These are phyloP conservation scores for Heliconius cydno DNA, from an alignment of 2,888 invertebrate genomes.

Conservation along the genomic window DNA sequence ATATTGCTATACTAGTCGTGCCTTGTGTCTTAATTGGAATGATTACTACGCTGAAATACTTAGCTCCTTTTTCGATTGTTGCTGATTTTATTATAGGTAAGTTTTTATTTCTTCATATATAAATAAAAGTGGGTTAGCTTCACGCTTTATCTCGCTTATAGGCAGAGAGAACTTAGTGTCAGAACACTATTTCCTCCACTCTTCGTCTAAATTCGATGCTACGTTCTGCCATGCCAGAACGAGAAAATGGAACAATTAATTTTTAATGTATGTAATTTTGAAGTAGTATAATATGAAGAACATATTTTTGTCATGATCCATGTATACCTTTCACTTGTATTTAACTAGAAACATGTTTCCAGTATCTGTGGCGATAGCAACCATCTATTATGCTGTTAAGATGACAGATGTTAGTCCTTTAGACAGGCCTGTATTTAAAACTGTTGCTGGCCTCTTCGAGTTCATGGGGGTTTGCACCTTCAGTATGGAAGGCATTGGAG, in stretches of 20 bases:
- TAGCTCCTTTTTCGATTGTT: slow-evolving; percentile 64
- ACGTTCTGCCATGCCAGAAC: background rate
- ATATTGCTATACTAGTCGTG: slow-evolving; percentile 53
- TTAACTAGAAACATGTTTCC: slow-evolving; percentile 35
- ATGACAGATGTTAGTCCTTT: slow-evolving; percentile 20
- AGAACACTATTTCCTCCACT: too few species aligned
- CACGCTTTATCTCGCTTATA: too few species aligned
- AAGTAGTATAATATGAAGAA: too few species aligned
- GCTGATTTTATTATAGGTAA: slow-evolving; percentile 59
- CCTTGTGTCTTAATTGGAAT: slow-evolving; percentile 59
- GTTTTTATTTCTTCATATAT: slow-evolving; percentile 24
- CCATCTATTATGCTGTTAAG: slow-evolving; percentile 53
- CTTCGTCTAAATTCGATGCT: too few species aligned
- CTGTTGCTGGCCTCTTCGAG: slow-evolving; percentile 53
- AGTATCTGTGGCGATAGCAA: slow-evolving; percentile 55
- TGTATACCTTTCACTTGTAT: background rate
- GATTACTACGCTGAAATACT: slow-evolving; percentile 58
- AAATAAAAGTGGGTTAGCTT: too few species aligned
- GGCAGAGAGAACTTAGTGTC: too few species aligned
- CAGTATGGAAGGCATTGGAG: slow-evolving; percentile 72
- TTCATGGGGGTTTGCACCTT: slow-evolving; percentile 81
- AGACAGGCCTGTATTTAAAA: slow-evolving; percentile 52
- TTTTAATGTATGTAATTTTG: background rate
- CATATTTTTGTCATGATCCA: background rate
- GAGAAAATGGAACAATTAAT: background rate